Base-by-base conservation (phyloP, 2,113 vertebrate species). In the Tetrax tetrax region DNA sequence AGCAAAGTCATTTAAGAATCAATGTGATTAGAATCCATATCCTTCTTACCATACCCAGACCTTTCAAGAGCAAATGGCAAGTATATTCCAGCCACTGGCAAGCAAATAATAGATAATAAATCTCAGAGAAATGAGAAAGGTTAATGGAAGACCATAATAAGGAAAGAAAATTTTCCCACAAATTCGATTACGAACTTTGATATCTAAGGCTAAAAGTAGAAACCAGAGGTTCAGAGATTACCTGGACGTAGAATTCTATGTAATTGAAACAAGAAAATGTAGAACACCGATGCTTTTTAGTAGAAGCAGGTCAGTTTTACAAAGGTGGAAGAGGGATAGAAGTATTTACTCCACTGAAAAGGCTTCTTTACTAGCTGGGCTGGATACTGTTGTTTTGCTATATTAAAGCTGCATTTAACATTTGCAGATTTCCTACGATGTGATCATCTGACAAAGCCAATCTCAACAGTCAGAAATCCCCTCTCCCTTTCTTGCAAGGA, bases 161-260 rank as follows among this genome's bases (percentile, higher is more conserved):
- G 35, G 51, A 47, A 84, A 78, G 56, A 93, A 93, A 92, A 81
- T 88, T 38, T 70, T 89, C 56, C 93, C 66, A 87, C 4, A 0
- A 51, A 93, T 89, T 93, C 68, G 92, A 31, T 93, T 81, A 93
- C 35, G 33, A 83, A 68, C 72, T 56, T 90, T 43, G 41, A 76
- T 83, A 83, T 92, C 43, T 75, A 75, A 86, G 24, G 47, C 70
- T 96, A 93, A 94, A 96, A 93, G 76, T 71, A 90, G 92, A 93
- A 96, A 92, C 38, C 4, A 31, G 68, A 81, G 15, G 20, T 81
- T 81, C 24, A 3, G 76, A 88, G 35, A 51, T 38, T 38, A 86
- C 25, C 64, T 95, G 72, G 35, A 66, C 7, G 7, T 48, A 48
- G 33, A 93, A 43, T 38, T 80, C 11, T 54, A 50, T 76, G 71